phyloP scores from a whole-genome alignment of 2,888 invertebrate genomes.

The Leptinotarsa haldemani region DNA sequence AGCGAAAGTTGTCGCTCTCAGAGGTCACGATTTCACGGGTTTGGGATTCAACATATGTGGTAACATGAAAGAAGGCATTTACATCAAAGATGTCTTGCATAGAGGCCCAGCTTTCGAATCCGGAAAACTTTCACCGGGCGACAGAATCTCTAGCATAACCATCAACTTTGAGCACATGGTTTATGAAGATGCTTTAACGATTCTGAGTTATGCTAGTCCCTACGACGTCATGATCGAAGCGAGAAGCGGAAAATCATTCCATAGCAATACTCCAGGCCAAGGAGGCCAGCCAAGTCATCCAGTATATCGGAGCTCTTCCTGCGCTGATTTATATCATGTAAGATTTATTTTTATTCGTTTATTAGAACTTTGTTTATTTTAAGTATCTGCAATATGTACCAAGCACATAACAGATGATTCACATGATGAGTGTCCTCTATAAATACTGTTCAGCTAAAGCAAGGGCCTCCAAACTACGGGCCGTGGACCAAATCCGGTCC shows the following conservation, averaged over 20 bases:
- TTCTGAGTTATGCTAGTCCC: conserved; percentile 90
- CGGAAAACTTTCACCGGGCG: conserved; percentile 83
- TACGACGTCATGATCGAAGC: conserved; percentile 87
- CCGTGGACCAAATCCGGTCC: no score
- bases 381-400: no score
- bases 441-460: no score
- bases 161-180: conserved; percentile 91
- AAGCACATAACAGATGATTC: neutral
- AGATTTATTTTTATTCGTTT: conserved; percentile 18
- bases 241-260: conserved; percentile 67
- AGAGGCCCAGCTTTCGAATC: conserved; percentile 91
- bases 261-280: conserved; percentile 50
- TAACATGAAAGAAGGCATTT: conserved; percentile 92
- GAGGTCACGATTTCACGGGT: conserved; percentile 89
- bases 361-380: no score
- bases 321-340: conserved; percentile 73
- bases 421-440: no score
- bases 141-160: conserved; percentile 86
- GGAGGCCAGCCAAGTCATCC: conserved; percentile 78
- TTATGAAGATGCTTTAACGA: conserved; percentile 89
- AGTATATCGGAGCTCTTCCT: conserved; percentile 81
- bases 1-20: conserved; percentile 77
- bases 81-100: conserved; percentile 86
- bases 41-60: conserved; percentile 89
- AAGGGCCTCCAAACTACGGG: no score